Evolutionary conservation across 2,797 vertebrate genomes (phyloP).

Genomic region (Catostomus latipinnis): DNA sequence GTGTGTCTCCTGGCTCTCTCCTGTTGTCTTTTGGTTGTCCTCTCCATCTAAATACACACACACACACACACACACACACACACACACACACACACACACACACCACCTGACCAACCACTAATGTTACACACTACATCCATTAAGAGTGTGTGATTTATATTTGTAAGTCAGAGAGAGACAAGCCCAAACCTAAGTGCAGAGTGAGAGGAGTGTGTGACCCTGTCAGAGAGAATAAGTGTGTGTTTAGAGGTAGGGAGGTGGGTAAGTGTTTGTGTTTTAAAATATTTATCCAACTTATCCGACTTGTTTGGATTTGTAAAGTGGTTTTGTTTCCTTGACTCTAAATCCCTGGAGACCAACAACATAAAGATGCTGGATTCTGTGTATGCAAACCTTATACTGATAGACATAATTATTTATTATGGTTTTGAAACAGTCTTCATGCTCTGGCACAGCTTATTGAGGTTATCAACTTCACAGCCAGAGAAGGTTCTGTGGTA

Average conservation of each 20-base stretch:
- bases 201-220: background rate
- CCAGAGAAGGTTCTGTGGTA: background rate
- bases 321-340: conserved; percentile 36
- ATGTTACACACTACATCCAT: conserved; percentile 41
- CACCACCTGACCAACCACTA: conserved; percentile 38
- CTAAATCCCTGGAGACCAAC: background rate
- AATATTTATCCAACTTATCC: conserved; percentile 44
- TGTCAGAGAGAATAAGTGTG: conserved; percentile 27
- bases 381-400: background rate
- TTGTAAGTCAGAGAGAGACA: conserved; percentile 7
- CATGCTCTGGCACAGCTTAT: background rate
- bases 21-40: too few species aligned
- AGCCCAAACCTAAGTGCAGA: conserved; percentile 14
- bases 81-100: conserved; percentile 15
- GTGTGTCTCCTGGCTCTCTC: too few species aligned
- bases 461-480: conserved; percentile 14
- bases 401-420: background rate
- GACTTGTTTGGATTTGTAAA: conserved; percentile 44
- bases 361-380: conserved; percentile 13
- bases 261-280: conserved; percentile 22
- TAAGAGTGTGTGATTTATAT: conserved; percentile 39
- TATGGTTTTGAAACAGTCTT: background rate
- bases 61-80: conserved; percentile 16
- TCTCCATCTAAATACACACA: too few species aligned
- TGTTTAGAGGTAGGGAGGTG: background rate